Conservation (phyloP, 2,113 vertebrate genomes). For the Gopherus evgoodei region DNA sequence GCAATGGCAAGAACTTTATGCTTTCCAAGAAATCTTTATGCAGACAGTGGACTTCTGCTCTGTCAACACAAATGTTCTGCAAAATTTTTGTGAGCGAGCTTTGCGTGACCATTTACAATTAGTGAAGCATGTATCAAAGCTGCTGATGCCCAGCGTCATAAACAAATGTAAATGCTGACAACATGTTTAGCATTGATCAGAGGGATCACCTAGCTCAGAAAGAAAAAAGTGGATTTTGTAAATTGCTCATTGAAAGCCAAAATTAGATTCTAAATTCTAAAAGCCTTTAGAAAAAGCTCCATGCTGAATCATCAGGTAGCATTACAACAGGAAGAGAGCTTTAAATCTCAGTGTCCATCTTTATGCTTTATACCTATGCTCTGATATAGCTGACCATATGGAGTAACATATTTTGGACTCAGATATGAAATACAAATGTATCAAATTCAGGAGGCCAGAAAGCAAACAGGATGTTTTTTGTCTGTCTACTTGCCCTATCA, state of each 20-base stretch:
- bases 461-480: neutral
- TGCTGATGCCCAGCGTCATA: neutral
- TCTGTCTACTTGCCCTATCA: neutral
- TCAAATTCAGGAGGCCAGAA: neutral
- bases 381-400: neutral
- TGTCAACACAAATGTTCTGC: fast-evolving
- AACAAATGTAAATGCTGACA: neutral
- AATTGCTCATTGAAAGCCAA: neutral
- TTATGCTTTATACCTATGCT: neutral
- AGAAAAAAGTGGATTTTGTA: neutral
- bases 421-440: too few relatives aligned
- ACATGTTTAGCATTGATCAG: neutral
- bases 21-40: neutral
- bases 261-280: neutral
- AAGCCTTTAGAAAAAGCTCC: neutral
- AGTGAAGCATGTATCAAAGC: neutral
- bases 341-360: neutral
- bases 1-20: fast-evolving
- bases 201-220: neutral
- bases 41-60: neutral
- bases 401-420: neutral
- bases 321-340: neutral
- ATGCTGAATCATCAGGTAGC: neutral
- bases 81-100: neutral
- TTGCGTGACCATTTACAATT: neutral